A percentile compares a stretch with the other conserved stretches of the same genome.
phyloP scores from a whole-genome alignment of 2,888 invertebrate species.

The Seira ritae region DNA sequence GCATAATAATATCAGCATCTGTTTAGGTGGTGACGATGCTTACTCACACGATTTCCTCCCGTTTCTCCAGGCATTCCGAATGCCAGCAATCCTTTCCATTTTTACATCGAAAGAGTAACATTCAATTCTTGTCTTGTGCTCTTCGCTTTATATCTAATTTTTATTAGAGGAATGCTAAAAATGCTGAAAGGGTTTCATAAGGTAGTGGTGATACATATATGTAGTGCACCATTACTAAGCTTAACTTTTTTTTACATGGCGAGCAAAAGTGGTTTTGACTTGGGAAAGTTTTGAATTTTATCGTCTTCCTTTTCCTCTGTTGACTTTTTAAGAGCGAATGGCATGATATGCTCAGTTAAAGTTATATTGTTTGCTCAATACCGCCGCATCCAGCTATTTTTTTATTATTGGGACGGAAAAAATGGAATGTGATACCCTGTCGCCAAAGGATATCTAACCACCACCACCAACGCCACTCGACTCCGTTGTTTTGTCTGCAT shows the following conservation, averaged over 20 bases:
- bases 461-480: no score
- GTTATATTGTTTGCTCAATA: background rate
- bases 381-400: no score
- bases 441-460: no score
- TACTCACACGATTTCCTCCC: background rate
- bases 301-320: slow-evolving; percentile 25
- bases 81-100: no score
- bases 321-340: background rate
- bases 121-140: background rate
- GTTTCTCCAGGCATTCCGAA: background rate
- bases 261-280: slow-evolving; percentile 25
- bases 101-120: no score
- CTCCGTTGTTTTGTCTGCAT: no score
- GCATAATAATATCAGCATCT: background rate
- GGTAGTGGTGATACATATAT: background rate
- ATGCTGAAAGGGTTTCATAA: background rate
- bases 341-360: background rate
- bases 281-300: slow-evolving; percentile 46
- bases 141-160: background rate
- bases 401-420: no score
- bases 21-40: background rate
- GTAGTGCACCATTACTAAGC: background rate
- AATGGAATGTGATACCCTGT: no score
- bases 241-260: background rate
- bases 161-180: background rate